These are phyloP conservation scores for Lepilemur septentrionalis DNA, from an alignment of 2,797 vertebrate genomes.

Conservation along the genomic window DNA sequence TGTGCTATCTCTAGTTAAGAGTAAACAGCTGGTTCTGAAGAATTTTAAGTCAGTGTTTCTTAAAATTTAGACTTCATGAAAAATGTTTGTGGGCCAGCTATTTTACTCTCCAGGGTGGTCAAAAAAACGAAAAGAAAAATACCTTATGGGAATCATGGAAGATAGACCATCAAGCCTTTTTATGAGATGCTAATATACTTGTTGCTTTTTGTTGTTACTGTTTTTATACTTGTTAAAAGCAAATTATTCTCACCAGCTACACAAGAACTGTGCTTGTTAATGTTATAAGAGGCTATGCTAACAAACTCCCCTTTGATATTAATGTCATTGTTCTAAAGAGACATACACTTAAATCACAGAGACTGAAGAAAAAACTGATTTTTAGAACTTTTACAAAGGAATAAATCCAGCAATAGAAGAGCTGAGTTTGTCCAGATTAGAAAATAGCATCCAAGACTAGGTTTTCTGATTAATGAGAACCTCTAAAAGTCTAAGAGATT, in stretches of 20 bases:
- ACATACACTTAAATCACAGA: background rate
- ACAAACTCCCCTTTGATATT: background rate
- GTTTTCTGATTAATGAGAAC: background rate
- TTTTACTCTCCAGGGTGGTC: background rate
- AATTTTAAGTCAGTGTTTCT: slow-evolving; percentile 36
- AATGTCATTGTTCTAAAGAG: slow-evolving; percentile 1
- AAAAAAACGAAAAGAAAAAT: background rate
- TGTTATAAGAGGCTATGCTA: background rate
- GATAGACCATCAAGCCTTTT: background rate
- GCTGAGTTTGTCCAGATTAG: slow-evolving; percentile 22
- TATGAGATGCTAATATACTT: background rate
- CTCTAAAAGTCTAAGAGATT: slow-evolving; percentile 24
- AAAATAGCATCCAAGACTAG: background rate
- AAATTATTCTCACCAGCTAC: background rate
- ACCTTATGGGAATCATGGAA: background rate
- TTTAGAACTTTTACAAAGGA: background rate
- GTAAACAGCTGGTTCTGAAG: background rate
- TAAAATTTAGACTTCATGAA: slow-evolving; percentile 47
- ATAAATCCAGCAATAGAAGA: background rate
- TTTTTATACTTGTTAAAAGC: slow-evolving; percentile 8
- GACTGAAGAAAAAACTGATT: background rate
- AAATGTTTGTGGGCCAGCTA: background rate
- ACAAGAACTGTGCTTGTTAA: background rate
- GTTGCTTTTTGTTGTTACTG: background rate
- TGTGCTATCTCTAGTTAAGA: background rate